These are phyloP conservation scores for Rhinopomastus cyanomelas DNA, from an alignment of 2,113 vertebrate species.

Conservation along the genomic window DNA sequence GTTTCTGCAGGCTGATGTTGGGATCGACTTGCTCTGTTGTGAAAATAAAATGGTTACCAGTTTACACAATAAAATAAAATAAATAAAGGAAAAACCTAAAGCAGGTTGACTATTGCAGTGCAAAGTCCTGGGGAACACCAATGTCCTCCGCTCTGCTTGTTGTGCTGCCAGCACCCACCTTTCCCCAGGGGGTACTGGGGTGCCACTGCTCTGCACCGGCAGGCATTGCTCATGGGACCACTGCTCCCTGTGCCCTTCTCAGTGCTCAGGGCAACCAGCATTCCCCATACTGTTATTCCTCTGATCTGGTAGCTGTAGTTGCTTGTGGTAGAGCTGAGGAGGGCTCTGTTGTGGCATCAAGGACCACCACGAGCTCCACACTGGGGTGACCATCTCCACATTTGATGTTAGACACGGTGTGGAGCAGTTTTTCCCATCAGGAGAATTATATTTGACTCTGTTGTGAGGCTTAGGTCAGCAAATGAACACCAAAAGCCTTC, in stretches of 20 bases:
- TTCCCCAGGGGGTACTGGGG: not conserved
- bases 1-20: conserved; percentile 27
- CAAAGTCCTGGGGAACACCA: not conserved
- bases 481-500: not conserved
- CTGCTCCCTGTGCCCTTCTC: fast-evolving
- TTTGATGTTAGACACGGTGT: fast-evolving
- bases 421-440: not conserved
- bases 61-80: conserved; percentile 65
- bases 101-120: conserved; percentile 6
- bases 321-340: not conserved
- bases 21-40: conserved; percentile 45
- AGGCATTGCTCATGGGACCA: fast-evolving
- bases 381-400: fast-evolving
- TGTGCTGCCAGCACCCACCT: not conserved
- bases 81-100: not conserved
- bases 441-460: not conserved
- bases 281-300: not conserved
- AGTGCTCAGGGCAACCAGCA: not conserved
- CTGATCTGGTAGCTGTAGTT: not conserved
- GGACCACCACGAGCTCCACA: fast-evolving
- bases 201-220: not conserved
- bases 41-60: not conserved
- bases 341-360: fast-evolving
- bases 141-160: fast-evolving
- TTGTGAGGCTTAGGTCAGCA: not conserved